Base-by-base conservation (phyloP, 2,113 vertebrate species). In the Protomyctophum bolini region DNA sequence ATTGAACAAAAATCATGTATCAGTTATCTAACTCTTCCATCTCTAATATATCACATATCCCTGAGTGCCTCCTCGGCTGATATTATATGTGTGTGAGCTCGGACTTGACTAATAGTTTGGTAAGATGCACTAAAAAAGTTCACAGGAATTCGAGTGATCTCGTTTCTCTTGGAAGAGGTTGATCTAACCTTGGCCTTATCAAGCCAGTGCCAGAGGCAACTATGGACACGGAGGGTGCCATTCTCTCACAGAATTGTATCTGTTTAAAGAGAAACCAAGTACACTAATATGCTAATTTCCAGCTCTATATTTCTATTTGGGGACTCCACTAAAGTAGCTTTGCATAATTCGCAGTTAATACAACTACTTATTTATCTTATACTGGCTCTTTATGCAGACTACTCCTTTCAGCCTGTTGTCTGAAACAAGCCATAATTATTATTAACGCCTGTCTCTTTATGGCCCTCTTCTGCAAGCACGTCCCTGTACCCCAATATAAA, bases 11-110 rank as follows among this genome's bases (percentile, higher is more conserved):
- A 57, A 56, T 55, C 41, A 10, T 83, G 79, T 74, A 41, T 1
- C 5, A 4, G 33, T 41, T 41, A 41, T 41, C 33, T 41, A 41
- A 41, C 5, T 41, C 33, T 41, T 41, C 33, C 33, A 41, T 41
- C 33, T 41, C 33, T 41, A 41, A 4, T 41, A 41, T 41, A 41
- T 41, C 33, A 41, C 33, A 41, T 6, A 41, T 41, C 45, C 70
- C 52, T 60, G 12, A 41, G 2, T 56, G 49, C 15, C 0, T 58
- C 15, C 57, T 15, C 47, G 14, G n/a, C 10, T 46, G 52, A 62
- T 70, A 61, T 73, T 56, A 58, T 54, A 73, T 70, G 61, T 33
- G 66, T 66, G 50, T 52, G 49, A 61, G 50, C 21, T 21, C 1
- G 21, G 21, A 21, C 21, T 21, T 21, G 21, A 21, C 21, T 21